phyloP scores from a whole-genome alignment of 2,113 vertebrate species.

The Ptychochromis oligacanthus region DNA sequence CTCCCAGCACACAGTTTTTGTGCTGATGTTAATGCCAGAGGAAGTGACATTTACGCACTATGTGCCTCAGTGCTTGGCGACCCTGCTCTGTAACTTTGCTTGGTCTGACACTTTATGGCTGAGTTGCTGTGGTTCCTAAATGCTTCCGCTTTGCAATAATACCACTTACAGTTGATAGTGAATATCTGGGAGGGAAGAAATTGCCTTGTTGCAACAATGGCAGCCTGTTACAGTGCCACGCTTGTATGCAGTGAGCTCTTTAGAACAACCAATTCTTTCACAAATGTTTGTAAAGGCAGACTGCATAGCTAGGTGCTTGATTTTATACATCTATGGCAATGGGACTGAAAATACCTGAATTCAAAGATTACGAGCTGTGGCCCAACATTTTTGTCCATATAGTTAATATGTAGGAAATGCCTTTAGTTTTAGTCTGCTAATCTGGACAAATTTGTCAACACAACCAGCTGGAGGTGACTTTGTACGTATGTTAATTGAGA shows the following conservation, averaged over 20 bases:
- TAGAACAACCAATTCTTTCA: not conserved
- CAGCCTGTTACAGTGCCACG: not conserved
- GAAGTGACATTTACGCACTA: not conserved
- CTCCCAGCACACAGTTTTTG: not conserved
- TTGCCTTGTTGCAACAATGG: not conserved
- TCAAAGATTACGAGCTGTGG: not conserved
- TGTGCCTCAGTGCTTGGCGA: not conserved
- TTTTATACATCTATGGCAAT: not conserved
- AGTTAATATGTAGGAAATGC: not conserved
- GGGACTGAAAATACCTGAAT: not conserved
- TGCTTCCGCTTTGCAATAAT: not conserved
- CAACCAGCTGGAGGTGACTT: not conserved
- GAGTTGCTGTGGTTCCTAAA: not conserved
- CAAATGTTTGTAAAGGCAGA: not conserved
- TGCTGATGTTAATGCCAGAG: not conserved
- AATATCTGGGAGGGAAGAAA: not conserved
- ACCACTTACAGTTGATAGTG: not conserved
- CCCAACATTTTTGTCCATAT: not conserved
- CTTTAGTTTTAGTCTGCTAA: not conserved
- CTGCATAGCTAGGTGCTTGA: not conserved
- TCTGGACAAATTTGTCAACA: not conserved
- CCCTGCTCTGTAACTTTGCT: not conserved
- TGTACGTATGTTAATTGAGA: not conserved
- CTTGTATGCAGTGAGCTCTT: not conserved
- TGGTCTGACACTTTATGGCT: not conserved